These are phyloP conservation scores for Trichosurus vulpecula DNA, from an alignment of 2,797 vertebrate species.

Conservation along the genomic window DNA sequence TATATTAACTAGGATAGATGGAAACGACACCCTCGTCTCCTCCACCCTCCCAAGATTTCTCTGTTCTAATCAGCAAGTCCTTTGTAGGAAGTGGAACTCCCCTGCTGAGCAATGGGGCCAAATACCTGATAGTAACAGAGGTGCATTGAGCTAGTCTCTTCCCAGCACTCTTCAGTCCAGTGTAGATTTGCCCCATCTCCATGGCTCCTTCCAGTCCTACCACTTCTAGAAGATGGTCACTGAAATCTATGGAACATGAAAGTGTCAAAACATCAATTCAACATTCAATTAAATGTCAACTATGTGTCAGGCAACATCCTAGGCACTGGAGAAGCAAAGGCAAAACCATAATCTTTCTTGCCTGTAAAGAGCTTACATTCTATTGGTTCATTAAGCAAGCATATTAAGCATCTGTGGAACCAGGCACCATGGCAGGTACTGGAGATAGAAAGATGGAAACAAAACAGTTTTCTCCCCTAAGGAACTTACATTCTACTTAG, in stretches of 20 bases:
- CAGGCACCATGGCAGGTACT: background rate
- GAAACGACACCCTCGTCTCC: background rate
- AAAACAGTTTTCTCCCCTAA: background rate
- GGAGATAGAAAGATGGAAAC: background rate
- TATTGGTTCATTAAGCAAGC: background rate
- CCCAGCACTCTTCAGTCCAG: conserved; percentile 95
- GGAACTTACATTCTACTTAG: background rate
- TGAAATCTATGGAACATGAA: conserved; percentile 81
- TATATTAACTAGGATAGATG: background rate
- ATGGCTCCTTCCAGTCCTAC: conserved; percentile 96
- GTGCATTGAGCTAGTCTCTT: conserved; percentile 94
- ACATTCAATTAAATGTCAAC: background rate
- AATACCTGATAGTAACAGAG: conserved; percentile 93
- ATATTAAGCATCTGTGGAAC: background rate
- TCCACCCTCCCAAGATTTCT: background rate
- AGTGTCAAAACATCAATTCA: background rate
- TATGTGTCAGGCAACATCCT: background rate
- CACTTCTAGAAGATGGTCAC: conserved; percentile 88
- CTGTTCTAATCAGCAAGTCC: background rate
- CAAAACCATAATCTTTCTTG: background rate
- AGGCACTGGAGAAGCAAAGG: background rate
- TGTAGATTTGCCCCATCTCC: conserved; percentile 99
- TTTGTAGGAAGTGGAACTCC: background rate
- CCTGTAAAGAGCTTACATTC: background rate
- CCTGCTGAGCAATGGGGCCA: background rate